Evolutionary conservation across 92 coral and sea anemone species (phyloP), one percentile per base, ranked within the genome.

Genomic region (Chrysogorgia sp.): DNA sequence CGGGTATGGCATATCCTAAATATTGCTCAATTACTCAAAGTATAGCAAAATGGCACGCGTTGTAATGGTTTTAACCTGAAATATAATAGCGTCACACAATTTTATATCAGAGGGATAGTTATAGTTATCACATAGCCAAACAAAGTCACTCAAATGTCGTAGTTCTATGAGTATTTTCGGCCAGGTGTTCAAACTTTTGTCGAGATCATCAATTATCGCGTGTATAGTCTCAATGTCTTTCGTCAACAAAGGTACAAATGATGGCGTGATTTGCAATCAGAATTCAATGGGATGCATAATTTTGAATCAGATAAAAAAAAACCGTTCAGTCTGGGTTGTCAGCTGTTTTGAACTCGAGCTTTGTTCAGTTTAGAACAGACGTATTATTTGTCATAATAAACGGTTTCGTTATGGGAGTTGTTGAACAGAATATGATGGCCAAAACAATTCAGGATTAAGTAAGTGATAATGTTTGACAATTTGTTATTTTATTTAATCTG

Each of bases 171-270:
- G 43, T 37, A 4, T 37, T 37, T 37, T 37, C 43, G 6, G 17
- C 59, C 59, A 52, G 21, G 59, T 52, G 26, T 52, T 52, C 31
- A 52, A 56, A 40, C 79, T 72, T 53, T 72, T 65, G 79, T 55
- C 65, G 55, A 17, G 50, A 58, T 33, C n/a, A 72, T 72, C 24
- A 72, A 56, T 72, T 72, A 34, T 55, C n/a, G n/a, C n/a, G n/a
- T 59, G 20, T n/a, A 49, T 24, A 19, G 24, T 19, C 13, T 12
- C 20, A 72, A 20, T 72, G 65, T 72, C 35, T 72, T 56, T 72
- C 43, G 58, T 34, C 64, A 72, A 53, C 22, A 53, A 56, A 53
- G 32, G 56, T 53, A 65, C 55, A 52, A 72, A 21, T 71, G 65
- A 56, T 56, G 63, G 20, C 37, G 45, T 69, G 72, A 35, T 37